Evolutionary conservation across 2,113 vertebrate species (phyloP).

Genomic region (Gobiocypris rarus): DNA sequence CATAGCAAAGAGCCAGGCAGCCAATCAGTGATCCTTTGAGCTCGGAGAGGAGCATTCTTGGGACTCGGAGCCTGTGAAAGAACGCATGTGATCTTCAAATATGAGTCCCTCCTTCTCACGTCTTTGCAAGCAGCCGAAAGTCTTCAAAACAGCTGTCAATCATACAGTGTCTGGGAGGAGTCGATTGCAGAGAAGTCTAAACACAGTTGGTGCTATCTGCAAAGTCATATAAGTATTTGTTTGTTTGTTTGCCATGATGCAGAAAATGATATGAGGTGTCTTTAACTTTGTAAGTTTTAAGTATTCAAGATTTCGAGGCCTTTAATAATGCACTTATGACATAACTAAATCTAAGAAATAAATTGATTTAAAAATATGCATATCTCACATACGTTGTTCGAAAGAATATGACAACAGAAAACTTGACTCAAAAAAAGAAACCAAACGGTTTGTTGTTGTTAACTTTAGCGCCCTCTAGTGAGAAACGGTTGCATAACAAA

Average conservation of each 20-base stretch:
- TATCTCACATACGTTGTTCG: background rate
- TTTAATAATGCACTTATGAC: background rate
- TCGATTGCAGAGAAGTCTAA: background rate
- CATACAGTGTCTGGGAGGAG: background rate
- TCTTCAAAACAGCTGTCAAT: constrained; percentile 18
- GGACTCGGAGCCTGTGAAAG: background rate
- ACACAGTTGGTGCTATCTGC: no score
- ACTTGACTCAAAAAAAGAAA: no score
- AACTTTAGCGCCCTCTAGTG: background rate
- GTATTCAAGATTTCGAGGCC: background rate
- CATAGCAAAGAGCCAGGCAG: constrained; percentile 9
- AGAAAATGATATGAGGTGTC: background rate
- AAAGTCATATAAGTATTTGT: no score
- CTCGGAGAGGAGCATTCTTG: constrained; percentile 26
- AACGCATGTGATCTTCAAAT: background rate
- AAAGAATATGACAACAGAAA: background rate
- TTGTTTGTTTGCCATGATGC: background rate
- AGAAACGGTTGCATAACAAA: background rate
- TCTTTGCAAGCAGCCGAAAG: background rate
- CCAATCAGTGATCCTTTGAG: constrained; percentile 51
- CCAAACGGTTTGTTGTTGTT: background rate
- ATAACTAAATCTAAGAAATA: background rate
- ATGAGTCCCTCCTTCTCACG: background rate
- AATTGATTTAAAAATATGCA: background rate
- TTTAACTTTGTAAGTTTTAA: background rate